Conservation (phyloP, 2,888 invertebrate species). For the Nephrotoma appendiculata region DNA sequence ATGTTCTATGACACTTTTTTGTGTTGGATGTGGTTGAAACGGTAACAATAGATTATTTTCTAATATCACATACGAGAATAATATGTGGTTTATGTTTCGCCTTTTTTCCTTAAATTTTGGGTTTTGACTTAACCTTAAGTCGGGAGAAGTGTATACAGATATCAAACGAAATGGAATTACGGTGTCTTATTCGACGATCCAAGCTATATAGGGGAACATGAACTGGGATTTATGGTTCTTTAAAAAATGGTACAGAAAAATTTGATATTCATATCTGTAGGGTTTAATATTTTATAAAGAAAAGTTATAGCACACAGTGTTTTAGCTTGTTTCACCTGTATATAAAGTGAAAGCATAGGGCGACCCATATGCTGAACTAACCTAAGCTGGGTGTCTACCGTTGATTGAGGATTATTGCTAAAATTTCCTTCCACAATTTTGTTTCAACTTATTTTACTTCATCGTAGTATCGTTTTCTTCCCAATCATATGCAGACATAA, state of each 20-base stretch:
- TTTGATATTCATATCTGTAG: too few species aligned
- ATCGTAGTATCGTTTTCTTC: too few species aligned
- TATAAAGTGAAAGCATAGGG: too few species aligned
- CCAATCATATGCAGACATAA: too few species aligned
- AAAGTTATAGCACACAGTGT: too few species aligned
- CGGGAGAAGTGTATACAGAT: background rate
- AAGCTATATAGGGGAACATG: background rate
- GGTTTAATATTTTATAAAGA: too few species aligned
- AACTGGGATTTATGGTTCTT: background rate
- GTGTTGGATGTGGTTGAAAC: background rate
- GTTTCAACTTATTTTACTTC: too few species aligned
- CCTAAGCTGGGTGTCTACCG: too few species aligned
- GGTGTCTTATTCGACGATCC: background rate
- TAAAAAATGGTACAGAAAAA: background rate
- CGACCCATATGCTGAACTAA: too few species aligned
- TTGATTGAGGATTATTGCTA: too few species aligned
- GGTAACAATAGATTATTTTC: background rate
- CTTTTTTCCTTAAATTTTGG: background rate
- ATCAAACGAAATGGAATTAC: background rate
- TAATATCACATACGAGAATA: background rate
- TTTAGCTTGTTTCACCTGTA: too few species aligned
- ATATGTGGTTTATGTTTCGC: background rate
- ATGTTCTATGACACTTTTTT: background rate
- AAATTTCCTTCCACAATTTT: too few species aligned
- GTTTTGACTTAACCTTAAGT: background rate